Percentiles rank a stretch among this genome's conserved stretches.
phyloP scores from a whole-genome alignment of 2,113 vertebrate species.

The Indicator indicator region DNA sequence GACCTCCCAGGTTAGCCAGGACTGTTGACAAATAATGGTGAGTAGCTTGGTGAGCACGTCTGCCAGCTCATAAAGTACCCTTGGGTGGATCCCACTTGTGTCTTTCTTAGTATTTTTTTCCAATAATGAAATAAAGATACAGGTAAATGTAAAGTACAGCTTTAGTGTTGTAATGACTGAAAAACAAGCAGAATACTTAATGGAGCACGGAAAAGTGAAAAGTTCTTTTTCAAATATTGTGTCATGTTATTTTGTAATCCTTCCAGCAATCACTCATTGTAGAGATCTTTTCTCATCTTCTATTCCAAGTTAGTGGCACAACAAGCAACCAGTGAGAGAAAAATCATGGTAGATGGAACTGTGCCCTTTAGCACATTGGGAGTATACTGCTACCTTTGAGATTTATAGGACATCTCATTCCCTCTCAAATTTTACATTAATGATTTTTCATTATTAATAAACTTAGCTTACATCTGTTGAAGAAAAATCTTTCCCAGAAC shows the following conservation, averaged over 20 bases:
- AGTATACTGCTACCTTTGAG: neutral
- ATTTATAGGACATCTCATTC: neutral
- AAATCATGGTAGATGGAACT: neutral
- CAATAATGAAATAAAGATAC: neutral
- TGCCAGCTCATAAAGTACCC: too few species aligned
- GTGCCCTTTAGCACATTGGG: fast-evolving
- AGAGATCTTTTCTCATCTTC: neutral
- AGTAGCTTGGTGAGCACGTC: too few species aligned
- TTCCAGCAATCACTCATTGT: neutral
- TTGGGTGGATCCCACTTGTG: too few species aligned
- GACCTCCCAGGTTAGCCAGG: too few species aligned
- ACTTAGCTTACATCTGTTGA: neutral
- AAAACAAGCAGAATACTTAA: neutral
- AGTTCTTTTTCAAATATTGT: neutral
- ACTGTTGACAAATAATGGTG: too few species aligned
- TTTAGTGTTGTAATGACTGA: neutral
- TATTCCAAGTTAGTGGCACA: neutral
- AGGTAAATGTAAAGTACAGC: neutral
- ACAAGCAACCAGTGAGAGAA: neutral
- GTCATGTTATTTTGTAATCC: neutral
- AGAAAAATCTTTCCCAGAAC: neutral
- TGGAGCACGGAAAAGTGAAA: neutral
- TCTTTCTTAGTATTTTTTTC: too few species aligned
- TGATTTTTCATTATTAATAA: neutral
- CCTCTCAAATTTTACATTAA: neutral